These are phyloP conservation scores for Halictus ligatus DNA, from an alignment of 2,888 invertebrate species.

Conservation along the genomic window DNA sequence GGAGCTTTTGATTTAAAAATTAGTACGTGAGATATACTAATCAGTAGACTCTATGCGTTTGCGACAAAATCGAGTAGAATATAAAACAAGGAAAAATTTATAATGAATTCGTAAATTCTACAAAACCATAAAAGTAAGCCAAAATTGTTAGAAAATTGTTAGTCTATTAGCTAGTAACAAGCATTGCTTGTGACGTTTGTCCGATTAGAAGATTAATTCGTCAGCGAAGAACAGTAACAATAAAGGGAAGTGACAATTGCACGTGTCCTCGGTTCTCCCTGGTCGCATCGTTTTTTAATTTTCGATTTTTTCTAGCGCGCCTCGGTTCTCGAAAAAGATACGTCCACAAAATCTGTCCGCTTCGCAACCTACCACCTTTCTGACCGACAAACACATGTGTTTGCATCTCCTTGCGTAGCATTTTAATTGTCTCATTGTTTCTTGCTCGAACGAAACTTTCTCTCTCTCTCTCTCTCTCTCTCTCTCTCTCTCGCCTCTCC, in stretches of 20 bases:
- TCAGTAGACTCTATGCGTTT: background rate
- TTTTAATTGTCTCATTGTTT: conserved; percentile 4
- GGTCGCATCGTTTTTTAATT: background rate
- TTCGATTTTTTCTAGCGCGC: background rate
- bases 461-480: background rate
- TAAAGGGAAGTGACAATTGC: background rate
- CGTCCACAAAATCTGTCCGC: background rate
- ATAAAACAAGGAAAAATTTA: background rate
- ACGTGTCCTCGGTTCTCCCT: background rate
- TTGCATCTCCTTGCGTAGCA: background rate
- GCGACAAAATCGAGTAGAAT: background rate
- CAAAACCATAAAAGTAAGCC: background rate
- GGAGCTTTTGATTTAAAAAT: too few relatives aligned
- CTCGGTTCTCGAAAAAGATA: background rate
- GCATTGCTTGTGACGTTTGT: background rate
- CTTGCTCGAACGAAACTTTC: background rate
- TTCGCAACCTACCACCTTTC: background rate
- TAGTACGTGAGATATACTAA: background rate
- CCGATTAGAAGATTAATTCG: background rate
- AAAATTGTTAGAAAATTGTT: background rate
- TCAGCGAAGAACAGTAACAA: background rate
- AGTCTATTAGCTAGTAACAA: background rate
- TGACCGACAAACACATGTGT: background rate
- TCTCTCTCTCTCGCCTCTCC: background rate
- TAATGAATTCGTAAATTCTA: background rate